Evolutionary conservation across 1,140 invertebrate species (phyloP), one percentile per base, ranked within the genome.

Genomic region (Trachelipus rathkii): DNA sequence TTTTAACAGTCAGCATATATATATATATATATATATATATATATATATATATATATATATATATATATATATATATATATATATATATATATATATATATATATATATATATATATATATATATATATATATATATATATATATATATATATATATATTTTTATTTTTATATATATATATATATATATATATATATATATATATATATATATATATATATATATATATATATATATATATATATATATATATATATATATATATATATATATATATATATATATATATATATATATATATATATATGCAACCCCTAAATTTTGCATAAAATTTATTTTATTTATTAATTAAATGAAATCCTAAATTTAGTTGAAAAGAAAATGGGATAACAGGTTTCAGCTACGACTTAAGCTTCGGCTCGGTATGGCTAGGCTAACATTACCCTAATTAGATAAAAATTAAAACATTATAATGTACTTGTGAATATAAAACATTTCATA

Each of bases 21-120:
- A 10, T 68, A 68, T 68, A 68, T 68, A 68, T 68, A 68, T 68
- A 15, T 68, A 68, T 68, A 68, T 68, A 68, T 68, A 68, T 68
- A 68, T 68, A 68, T 68, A 68, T 68, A 68, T 68, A 68, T 68
- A 68, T 68, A 68, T 68, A 68, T 68, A 68, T 68, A 68, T 68
- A 68, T 68, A 68, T 68, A 68, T 68, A 68, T 68, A 68, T 68
- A 68, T 10, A 10, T 15, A 68, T 19, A 10, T 68, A 68, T 68
- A 68, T 15, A 68, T 24, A 68, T 24, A 68, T 24, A 68, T 24
- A 68, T 24, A 68, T 24, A 68, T 24, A 68, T 24, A 68, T 15
- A 68, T 15, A 68, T 68, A 68, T 68, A 68, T 68, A 68, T 68
- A 68, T 68, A 68, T 68, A 68, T 68, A 68, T 68, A 68, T 68